Evolutionary conservation across 2,888 invertebrate genomes (phyloP), one percentile per base, ranked within the genome.

Genomic region (Acrocyrtus sp.): DNA sequence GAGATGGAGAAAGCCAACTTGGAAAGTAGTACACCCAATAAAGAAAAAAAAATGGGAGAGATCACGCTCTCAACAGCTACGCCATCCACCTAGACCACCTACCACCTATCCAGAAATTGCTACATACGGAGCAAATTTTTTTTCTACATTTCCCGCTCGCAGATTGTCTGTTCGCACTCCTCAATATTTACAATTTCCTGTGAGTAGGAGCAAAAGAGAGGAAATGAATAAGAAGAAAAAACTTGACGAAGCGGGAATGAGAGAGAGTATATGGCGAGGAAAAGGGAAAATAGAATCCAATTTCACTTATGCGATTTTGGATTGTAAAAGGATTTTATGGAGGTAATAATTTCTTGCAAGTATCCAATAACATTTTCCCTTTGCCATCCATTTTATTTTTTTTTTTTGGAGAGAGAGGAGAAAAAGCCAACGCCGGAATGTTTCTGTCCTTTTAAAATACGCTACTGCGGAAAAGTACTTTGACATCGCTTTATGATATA

Each of bases 261-360:
- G 12, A 34, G 34, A 12, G 34, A 12, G 34, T 34, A 47, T 43
- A 6, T 43, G 17, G 43, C 15, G 43, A 48, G 10, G 53, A 41
- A 50, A 45, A n/a, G 17, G 43, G 50, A 62, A 62, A 70, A 70
- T 63, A 63, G 70, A 70, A 70, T 70, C 63, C 70, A 70, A 70
- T 70, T 70, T 70, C 70, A 70, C 63, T 70, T 62, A 62, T 62
- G 62, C 57, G 70, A 70, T 70, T 70, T 70, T 51, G 50, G 70
- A 70, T 70, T 70, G 70, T 70, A 70, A 70, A 70, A 62, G 57
- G 70, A 57, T 70, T 69, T 70, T 70, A 70, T 70, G 62, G 70
- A 62, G 70, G 70, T 47, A 62, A 70, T 70, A 70, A 70, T 62
- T 70, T 70, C 70, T 62, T 57, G 24, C 70, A 51, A 63, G 70